A percentile compares a stretch with the other conserved stretches of the same genome.
Conservation (phyloP, 2,113 vertebrate genomes). For the Tautogolabrus adspersus region DNA sequence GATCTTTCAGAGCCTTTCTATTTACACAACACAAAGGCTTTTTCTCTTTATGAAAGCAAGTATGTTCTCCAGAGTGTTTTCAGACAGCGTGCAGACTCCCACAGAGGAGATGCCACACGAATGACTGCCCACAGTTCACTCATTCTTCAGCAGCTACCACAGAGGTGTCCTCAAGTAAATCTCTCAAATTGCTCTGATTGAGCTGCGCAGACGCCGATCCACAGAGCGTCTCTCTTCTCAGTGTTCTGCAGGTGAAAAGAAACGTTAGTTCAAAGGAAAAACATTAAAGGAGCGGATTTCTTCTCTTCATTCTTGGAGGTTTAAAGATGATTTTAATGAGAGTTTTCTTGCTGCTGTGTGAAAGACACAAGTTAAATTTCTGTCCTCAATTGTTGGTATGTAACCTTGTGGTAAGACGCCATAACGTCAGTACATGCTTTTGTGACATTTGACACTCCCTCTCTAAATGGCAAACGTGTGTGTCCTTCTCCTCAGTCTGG, state of each 20-base stretch:
- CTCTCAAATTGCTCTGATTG: neutral
- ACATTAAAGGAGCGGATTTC: neutral
- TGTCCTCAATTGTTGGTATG: conserved; percentile 32
- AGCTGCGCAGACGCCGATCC: neutral
- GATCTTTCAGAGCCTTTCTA: neutral
- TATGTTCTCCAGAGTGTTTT: conserved; percentile 12
- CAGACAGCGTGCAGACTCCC: conserved; percentile 24
- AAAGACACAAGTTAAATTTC: neutral
- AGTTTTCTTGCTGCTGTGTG: neutral
- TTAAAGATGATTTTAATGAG: conserved; percentile 1
- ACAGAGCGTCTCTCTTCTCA: neutral
- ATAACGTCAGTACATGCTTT: conserved; percentile 54
- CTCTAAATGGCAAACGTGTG: conserved; percentile 52
- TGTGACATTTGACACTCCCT: conserved; percentile 68
- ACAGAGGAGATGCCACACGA: conserved; percentile 31
- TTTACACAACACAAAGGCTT: conserved; percentile 5
- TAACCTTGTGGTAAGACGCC: conserved; percentile 47
- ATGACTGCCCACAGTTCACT: conserved; percentile 29
- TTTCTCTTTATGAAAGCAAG: neutral
- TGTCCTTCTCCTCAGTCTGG: conserved; percentile 87
- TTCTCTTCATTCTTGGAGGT: conserved; percentile 8
- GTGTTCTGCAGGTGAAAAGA: neutral
- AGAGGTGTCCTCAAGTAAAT: conserved; percentile 25
- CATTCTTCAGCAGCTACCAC: conserved; percentile 22
- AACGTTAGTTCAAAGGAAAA: too few relatives aligned